Conservation (phyloP, 64 coral and sea anemone species). For the Trachythela sp. region DNA sequence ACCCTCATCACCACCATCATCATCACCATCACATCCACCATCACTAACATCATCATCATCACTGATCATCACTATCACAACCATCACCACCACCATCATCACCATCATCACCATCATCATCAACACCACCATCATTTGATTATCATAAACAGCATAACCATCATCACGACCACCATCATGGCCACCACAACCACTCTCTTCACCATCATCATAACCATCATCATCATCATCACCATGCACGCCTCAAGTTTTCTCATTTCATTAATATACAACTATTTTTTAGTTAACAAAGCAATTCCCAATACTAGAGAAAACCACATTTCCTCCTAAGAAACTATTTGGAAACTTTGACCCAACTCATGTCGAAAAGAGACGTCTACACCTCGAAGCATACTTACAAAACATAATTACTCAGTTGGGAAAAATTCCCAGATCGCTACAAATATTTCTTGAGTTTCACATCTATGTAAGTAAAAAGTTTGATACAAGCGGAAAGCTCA, state of each 20-base stretch:
- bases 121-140: too few species aligned
- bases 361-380: not conserved
- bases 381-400: not conserved
- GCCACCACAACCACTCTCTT: too few species aligned
- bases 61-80: not conserved
- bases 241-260: not conserved
- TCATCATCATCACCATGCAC: not conserved
- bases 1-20: not conserved
- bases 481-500: too few species aligned
- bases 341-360: not conserved
- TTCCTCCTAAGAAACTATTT: constrained; percentile 6
- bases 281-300: not conserved
- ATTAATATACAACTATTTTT: not conserved
- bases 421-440: constrained; percentile 1
- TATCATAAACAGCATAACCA: too few species aligned
- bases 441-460: constrained; percentile 8
- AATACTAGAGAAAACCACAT: not conserved
- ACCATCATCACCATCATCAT: not conserved
- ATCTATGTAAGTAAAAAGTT: not conserved
- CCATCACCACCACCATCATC: not conserved
- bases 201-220: not conserved
- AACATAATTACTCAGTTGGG: not conserved
- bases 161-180: too few species aligned
- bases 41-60: too few species aligned
- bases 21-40: too few species aligned